These are phyloP conservation scores for Carpatolechia fugitivella DNA, from an alignment of 2,888 invertebrate genomes.

Conservation along the genomic window DNA sequence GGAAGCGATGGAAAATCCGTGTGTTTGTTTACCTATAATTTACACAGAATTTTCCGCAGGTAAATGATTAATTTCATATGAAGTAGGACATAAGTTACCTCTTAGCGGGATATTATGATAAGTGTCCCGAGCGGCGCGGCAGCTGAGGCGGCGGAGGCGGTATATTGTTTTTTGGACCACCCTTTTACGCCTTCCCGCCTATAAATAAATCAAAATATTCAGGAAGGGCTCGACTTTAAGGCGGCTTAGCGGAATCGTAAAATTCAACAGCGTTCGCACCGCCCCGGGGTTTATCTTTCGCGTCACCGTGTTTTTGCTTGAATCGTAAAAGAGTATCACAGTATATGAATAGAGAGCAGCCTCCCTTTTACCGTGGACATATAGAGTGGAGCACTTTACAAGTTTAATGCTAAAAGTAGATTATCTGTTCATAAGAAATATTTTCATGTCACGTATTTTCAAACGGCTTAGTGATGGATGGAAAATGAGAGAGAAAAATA, in stretches of 20 bases:
- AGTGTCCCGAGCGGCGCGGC: slow-evolving; percentile 49
- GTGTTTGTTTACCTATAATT: slow-evolving; percentile 8
- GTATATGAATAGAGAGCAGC: slow-evolving; percentile 72
- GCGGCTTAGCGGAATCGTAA: slow-evolving; percentile 79
- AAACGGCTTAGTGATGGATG: slow-evolving; percentile 6
- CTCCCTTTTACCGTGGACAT: slow-evolving; percentile 66
- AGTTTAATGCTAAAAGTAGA: slow-evolving; percentile 64
- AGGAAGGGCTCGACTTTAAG: slow-evolving; percentile 77
- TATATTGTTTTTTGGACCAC: slow-evolving; percentile 74
- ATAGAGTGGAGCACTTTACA: slow-evolving; percentile 62
- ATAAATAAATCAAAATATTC: slow-evolving; percentile 80
- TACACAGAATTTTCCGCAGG: neutral
- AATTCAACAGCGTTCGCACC: slow-evolving; percentile 75
- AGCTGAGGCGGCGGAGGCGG: slow-evolving; percentile 52
- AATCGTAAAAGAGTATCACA: slow-evolving; percentile 76
- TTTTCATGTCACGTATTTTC: slow-evolving; percentile 19
- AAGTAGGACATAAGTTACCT: slow-evolving; percentile 18
- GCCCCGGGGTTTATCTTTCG: slow-evolving; percentile 71
- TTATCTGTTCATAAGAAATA: slow-evolving; percentile 54
- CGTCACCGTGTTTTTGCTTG: slow-evolving; percentile 68
- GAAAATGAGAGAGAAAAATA: slow-evolving; percentile 11
- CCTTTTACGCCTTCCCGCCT: slow-evolving; percentile 74
- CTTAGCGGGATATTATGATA: slow-evolving; percentile 56
- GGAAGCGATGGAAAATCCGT: slow-evolving; percentile 18
- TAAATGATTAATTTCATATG: slow-evolving; percentile 5